Evolutionary conservation across 1,140 invertebrate species (phyloP), one percentile per base, ranked within the genome.

Genomic region (Hesperophylax magnus): DNA sequence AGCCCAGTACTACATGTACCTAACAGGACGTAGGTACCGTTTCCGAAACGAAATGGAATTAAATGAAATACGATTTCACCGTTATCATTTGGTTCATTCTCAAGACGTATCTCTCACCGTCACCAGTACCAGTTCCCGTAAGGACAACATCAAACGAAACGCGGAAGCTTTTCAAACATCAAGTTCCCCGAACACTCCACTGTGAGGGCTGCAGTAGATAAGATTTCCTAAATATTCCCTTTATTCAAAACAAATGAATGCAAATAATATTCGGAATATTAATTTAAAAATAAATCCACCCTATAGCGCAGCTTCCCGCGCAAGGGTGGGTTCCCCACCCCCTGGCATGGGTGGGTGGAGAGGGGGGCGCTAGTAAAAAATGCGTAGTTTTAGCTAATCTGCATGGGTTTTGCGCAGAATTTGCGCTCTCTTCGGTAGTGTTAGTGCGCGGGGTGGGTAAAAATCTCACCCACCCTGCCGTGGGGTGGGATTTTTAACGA

Each of bases 381-480:
- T 89, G 87, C 89, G 88, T 90, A 90, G 89, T 90, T 90, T 90
- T 90, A 90, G 89, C 89, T 90, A 90, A 90, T 90, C 89, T 90
- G 86, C 89, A 89, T 89, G 87, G 84, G 82, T 82, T 84, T 83
- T 83, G 82, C 82, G 82, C 82, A 83, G 82, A 83, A 83, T 83
- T 83, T 77, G 76, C 79, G 77, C 82, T 81, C 80, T 81, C 58
- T 75, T 56, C 74, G 65, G 72, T 60, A 17, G 67, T 77, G 27
- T 47, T 65, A 52, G 82, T 75, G 82, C 18, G 79, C 39, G 78
- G 34, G 63, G 72, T 15, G 39, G 39, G 39, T 47, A 47, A 47
- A 47, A 47, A 47, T 47, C 20, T 27, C 52, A 24, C 72, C 75
- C 56, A 7, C 79, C 79, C 67, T 3, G 11, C 76, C 24, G 31